Base-by-base conservation (phyloP, 1,140 invertebrate genomes). In the Aricia agestis region DNA sequence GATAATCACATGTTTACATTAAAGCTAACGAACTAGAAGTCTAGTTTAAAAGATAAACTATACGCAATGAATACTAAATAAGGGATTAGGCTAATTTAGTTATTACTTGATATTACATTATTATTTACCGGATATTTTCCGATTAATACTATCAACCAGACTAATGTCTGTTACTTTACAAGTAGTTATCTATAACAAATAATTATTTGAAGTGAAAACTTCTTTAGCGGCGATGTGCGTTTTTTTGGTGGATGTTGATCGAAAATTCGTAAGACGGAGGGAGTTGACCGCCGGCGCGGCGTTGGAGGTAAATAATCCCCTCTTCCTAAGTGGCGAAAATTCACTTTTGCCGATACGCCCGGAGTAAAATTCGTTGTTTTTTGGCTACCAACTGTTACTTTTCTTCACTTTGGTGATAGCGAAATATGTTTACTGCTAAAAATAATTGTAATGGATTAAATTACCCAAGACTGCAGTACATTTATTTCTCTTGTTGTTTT, bases 401-500 rank as follows among this genome's bases (percentile, higher is more conserved):
- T 6, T 25, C 25, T 25, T 36, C 36, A 36, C 2, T 2, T 32
- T 9, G 36, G 5, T 7, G 36, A 36, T 36, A 36, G 36, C 36
- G 6, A 36, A 9, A 4, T 6, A 36, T 5, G 6, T 36, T 36
- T 15, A 13, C 9, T 52, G 13, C 45, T 25, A 25, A 25, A 13
- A 52, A 52, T 52, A 15, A 13, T 52, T 52, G 1, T 15, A 13
- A 52, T 1, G 11, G 1, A 11, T 52, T 52, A 3, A 52, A 52
- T 52, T 52, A 52, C 11, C 11, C 45, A 45, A 45, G 42, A 1
- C 42, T 13, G 11, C 6, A 7, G 11, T 52, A 52, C 45, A 13
- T 52, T 63, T 63, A 25, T 63, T 63, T 25, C 18, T 19, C 59
- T 63, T 63, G 59, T 63, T 63, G 19, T 63, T 63, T 63, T 63